Evolutionary conservation across 2,888 invertebrate species (phyloP).

Genomic region (Ischnus inquisitorius): DNA sequence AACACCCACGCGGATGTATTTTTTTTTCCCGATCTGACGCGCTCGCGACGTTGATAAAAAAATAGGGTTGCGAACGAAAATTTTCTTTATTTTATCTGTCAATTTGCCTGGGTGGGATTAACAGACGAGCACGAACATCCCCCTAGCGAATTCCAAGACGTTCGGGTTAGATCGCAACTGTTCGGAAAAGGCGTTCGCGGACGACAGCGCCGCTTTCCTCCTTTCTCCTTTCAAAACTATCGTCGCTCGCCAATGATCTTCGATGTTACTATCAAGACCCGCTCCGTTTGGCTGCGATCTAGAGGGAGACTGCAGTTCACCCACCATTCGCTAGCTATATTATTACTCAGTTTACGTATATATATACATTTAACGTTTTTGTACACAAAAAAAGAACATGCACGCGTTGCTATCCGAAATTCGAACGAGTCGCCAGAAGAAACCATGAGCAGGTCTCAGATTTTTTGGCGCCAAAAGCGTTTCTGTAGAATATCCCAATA

Average conservation of each 20-base stretch:
- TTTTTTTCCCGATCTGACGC: slow-evolving; percentile 14
- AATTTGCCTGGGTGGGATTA: slow-evolving; percentile 37
- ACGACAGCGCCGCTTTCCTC: slow-evolving; percentile 56
- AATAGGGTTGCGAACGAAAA: slow-evolving; percentile 37
- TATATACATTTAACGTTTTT: slow-evolving; percentile 6
- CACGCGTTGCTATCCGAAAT: slow-evolving; percentile 53
- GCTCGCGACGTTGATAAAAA: not conserved
- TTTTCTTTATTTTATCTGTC: slow-evolving; percentile 44
- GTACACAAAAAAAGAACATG: slow-evolving; percentile 31
- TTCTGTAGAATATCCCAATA: too few relatives aligned
- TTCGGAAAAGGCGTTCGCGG: slow-evolving; percentile 45
- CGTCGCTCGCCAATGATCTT: slow-evolving; percentile 28
- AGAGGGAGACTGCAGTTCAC: slow-evolving; percentile 5
- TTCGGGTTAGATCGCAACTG: slow-evolving; percentile 53
- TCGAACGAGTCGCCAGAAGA: not conserved
- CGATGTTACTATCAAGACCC: slow-evolving; percentile 23
- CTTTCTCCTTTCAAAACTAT: slow-evolving; percentile 51
- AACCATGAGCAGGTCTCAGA: not conserved
- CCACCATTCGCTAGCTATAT: not conserved
- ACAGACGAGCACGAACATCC: slow-evolving; percentile 44
- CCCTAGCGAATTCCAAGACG: slow-evolving; percentile 54
- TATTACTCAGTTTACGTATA: not conserved
- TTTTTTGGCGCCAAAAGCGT: not conserved
- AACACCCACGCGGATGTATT: not conserved
- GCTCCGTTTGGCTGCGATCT: slow-evolving; percentile 38